These are phyloP conservation scores for Aporrectodea caliginosa DNA, from an alignment of 1,140 invertebrate species.

Conservation along the genomic window DNA sequence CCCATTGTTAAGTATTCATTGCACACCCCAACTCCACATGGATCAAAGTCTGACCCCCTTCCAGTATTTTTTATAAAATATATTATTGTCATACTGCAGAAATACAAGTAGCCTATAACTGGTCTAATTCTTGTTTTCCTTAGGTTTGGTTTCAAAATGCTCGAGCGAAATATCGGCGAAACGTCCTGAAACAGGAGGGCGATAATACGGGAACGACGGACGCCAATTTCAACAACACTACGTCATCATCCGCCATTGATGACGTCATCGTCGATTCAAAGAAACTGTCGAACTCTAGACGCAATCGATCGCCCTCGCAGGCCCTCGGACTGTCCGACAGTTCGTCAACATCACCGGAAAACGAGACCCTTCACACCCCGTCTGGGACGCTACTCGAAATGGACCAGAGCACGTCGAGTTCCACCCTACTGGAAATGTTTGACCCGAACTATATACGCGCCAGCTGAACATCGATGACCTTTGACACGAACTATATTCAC, in stretches of 20 bases:
- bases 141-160: conserved; percentile 99
- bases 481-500: no score
- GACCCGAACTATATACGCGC: not conserved
- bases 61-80: no score
- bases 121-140: no score
- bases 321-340: not conserved
- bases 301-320: not conserved
- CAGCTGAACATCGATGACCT: not conserved
- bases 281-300: not conserved
- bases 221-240: not conserved
- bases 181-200: conserved; percentile 78
- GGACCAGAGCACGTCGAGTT: not conserved
- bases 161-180: conserved; percentile 90
- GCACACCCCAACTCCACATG: no score
- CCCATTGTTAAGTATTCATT: no score
- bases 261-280: not conserved
- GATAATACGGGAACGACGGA: not conserved
- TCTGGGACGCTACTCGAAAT: not conserved
- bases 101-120: no score
- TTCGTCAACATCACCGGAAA: not conserved
- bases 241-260: not conserved
- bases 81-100: no score
- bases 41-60: no score
- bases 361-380: not conserved
- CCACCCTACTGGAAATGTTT: not conserved